Conservation (phyloP, 2,113 vertebrate species). For the Chaenogobius annularis region DNA sequence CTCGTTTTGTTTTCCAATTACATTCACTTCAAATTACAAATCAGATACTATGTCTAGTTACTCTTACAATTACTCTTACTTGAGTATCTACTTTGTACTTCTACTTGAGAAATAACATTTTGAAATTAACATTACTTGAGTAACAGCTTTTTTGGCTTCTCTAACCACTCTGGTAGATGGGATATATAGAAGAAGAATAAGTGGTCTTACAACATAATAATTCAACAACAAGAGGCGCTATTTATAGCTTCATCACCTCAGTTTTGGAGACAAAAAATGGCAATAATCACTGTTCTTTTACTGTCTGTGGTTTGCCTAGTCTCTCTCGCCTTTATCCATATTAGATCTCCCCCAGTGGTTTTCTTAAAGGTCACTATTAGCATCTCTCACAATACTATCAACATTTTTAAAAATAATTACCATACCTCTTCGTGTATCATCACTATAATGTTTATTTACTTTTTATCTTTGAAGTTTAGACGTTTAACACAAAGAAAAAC, state of each 20-base stretch:
- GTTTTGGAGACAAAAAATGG: not conserved
- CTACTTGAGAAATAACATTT: too few relatives aligned
- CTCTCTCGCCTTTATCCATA: not conserved
- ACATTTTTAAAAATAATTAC: not conserved
- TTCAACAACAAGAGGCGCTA: not conserved
- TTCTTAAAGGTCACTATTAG: slow-evolving; percentile 4
- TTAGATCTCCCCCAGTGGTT: not conserved
- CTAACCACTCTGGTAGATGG: too few relatives aligned
- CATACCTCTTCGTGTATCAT: not conserved
- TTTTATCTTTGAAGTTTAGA: not conserved
- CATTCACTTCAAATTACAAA: too few relatives aligned
- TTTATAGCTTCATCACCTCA: not conserved
- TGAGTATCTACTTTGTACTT: too few relatives aligned
- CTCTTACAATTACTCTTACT: too few relatives aligned
- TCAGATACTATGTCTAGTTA: too few relatives aligned
- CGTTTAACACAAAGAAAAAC: not conserved
- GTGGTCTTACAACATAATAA: not conserved
- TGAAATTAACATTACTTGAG: too few relatives aligned
- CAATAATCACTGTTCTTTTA: not conserved
- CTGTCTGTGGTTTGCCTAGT: not conserved
- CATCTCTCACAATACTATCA: slow-evolving; percentile 2
- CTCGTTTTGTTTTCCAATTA: too few relatives aligned
- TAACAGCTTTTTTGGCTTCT: too few relatives aligned
- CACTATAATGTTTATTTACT: not conserved
- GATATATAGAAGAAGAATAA: not conserved